These are phyloP conservation scores for Bursaphelenchus okinawaensis DNA, from an alignment of 2,888 invertebrate species.

Conservation along the genomic window DNA sequence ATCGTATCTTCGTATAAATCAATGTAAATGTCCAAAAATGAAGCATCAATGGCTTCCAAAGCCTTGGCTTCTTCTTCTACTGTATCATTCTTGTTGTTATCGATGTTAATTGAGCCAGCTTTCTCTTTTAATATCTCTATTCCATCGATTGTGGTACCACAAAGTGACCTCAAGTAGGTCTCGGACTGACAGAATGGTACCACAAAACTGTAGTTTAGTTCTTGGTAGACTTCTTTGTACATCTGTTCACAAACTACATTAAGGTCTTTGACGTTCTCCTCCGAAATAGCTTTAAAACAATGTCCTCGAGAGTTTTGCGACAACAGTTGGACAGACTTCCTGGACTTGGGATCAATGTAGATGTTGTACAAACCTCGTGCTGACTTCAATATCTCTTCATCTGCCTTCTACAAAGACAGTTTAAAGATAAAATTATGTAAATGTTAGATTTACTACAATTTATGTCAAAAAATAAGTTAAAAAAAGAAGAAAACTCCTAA, in stretches of 20 bases:
- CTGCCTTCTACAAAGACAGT: constrained; percentile 22
- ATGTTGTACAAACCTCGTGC: background rate
- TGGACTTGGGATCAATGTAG: background rate
- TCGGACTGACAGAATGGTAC: constrained; percentile 55
- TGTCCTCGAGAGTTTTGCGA: background rate
- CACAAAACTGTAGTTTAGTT: constrained; percentile 45
- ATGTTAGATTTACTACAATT: no score
- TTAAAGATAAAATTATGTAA: no score
- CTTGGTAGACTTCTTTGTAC: constrained; percentile 46
- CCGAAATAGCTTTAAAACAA: constrained; percentile 1
- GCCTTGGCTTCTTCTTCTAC: constrained; percentile 10
- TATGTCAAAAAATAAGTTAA: no score
- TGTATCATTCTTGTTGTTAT: background rate
- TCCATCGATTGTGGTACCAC: constrained; percentile 48
- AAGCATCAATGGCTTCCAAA: constrained; percentile 4
- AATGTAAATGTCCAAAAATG: constrained; percentile 4
- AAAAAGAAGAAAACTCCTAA: no score
- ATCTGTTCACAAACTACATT: constrained; percentile 22
- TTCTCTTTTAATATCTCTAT: constrained; percentile 37
- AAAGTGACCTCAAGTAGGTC: constrained; percentile 46
- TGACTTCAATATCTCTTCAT: background rate
- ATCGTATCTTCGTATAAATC: constrained; percentile 28
- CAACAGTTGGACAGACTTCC: constrained; percentile 6
- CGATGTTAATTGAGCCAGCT: background rate
- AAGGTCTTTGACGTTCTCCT: background rate